Percentiles rank a stretch among this genome's conserved stretches.
Conservation (phyloP, 2,888 invertebrate genomes). For the Troides oblongomaculatus region DNA sequence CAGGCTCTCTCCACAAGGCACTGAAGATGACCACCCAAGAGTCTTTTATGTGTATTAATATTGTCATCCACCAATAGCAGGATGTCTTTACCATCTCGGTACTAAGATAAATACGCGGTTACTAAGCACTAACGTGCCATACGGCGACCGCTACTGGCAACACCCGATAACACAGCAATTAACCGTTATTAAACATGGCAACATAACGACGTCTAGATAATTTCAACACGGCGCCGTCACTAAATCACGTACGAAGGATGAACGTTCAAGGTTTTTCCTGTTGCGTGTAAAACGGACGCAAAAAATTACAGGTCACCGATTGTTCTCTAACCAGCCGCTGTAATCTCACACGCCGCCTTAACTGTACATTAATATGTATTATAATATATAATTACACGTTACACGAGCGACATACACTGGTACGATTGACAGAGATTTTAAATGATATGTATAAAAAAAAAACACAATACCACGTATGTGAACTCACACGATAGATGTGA, state of each 20-base stretch:
- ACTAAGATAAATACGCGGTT: too few relatives aligned
- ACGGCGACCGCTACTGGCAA: neutral
- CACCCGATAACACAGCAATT: slow-evolving; percentile 1
- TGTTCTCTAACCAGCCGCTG: slow-evolving; percentile 17
- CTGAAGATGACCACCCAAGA: too few relatives aligned
- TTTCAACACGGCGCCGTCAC: slow-evolving; percentile 33
- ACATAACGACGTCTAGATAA: slow-evolving; percentile 21
- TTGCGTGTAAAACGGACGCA: slow-evolving; percentile 13
- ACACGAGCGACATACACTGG: too few relatives aligned
- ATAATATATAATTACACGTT: neutral
- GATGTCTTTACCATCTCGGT: too few relatives aligned
- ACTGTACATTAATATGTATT: neutral
- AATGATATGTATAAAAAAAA: too few relatives aligned
- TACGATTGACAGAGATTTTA: too few relatives aligned
- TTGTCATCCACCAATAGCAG: too few relatives aligned
- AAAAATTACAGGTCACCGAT: slow-evolving; percentile 22
- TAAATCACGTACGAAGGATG: slow-evolving; percentile 38
- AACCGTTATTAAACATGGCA: slow-evolving; percentile 17
- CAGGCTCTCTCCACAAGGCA: too few relatives aligned
- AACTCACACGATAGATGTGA: too few relatives aligned
- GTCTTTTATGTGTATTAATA: too few relatives aligned
- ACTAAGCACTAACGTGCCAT: too few relatives aligned
- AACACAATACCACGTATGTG: too few relatives aligned
- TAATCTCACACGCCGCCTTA: neutral
- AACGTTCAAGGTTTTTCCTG: slow-evolving; percentile 53